Percentiles rank a stretch among this genome's conserved stretches.
These are phyloP conservation scores for Leptoclinus maculatus DNA, from an alignment of 2,797 vertebrate species.

Conservation along the genomic window DNA sequence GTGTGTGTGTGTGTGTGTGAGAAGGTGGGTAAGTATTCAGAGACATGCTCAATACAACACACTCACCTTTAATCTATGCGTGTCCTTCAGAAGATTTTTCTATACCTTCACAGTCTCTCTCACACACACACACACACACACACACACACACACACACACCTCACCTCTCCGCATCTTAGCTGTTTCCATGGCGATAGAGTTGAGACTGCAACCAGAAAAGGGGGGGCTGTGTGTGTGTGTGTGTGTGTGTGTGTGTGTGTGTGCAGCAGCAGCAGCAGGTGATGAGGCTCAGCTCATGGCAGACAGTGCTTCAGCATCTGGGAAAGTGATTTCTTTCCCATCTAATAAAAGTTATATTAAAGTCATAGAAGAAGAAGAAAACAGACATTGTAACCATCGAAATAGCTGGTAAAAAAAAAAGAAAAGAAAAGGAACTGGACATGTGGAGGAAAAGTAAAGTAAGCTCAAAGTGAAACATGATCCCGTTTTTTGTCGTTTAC, in stretches of 20 bases:
- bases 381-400: conserved; percentile 39
- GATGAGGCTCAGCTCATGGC: conserved; percentile 67
- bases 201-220: conserved; percentile 69
- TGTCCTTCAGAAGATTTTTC: conserved; percentile 72
- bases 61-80: conserved; percentile 71
- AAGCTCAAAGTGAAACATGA: conserved; percentile 1
- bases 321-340: conserved; percentile 64
- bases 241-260: conserved; percentile 37
- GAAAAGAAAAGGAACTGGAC: conserved; percentile 1
- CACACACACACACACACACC: conserved; percentile 47
- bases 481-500: background rate
- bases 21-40: conserved; percentile 15
- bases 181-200: conserved; percentile 85
- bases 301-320: conserved; percentile 61
- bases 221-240: conserved; percentile 25
- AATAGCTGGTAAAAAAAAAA: background rate
- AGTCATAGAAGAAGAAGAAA: conserved; percentile 34
- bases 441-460: conserved; percentile 7
- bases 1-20: background rate
- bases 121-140: conserved; percentile 47
- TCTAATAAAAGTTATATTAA: conserved; percentile 74
- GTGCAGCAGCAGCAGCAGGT: conserved; percentile 63
- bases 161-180: conserved; percentile 77
- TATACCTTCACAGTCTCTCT: conserved; percentile 62
- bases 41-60: conserved; percentile 46